A percentile compares a stretch with the other conserved stretches of the same genome.
Conservation (phyloP, 2,888 invertebrate genomes). For the Drosophila kokeensis region DNA sequence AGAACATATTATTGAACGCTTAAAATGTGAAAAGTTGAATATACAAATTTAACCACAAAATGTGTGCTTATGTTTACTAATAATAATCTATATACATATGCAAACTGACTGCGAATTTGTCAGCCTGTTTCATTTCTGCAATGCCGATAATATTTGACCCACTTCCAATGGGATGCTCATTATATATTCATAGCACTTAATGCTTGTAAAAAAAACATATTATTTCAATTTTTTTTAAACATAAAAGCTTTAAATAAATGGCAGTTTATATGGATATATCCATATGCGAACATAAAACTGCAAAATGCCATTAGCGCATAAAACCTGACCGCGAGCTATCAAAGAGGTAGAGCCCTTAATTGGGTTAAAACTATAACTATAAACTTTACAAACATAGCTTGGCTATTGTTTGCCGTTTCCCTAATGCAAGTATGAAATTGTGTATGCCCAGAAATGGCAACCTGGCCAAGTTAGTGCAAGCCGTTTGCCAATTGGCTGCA, state of each 20-base stretch:
- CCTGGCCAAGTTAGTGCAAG: constrained; percentile 44
- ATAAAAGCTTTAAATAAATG: not conserved
- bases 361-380: constrained; percentile 65
- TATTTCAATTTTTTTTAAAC: not conserved
- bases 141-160: constrained; percentile 41
- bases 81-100: constrained; percentile 1
- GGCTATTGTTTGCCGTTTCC: constrained; percentile 33
- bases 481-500: constrained; percentile 53
- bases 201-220: not conserved
- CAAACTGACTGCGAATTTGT: not conserved
- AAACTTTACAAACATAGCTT: constrained; percentile 23
- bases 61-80: too few species aligned
- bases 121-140: not conserved
- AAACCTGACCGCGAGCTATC: constrained; percentile 7
- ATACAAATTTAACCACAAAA: not conserved
- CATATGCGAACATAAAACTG: too few species aligned
- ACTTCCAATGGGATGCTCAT: constrained; percentile 40
- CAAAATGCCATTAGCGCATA: not conserved
- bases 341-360: constrained; percentile 48
- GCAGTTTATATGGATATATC: not conserved
- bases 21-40: not conserved
- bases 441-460: constrained; percentile 1
- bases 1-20: not conserved
- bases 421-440: constrained; percentile 5
- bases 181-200: constrained; percentile 45